Evolutionary conservation across 1,140 invertebrate genomes (phyloP).

Genomic region (Lanistes nyassanus): DNA sequence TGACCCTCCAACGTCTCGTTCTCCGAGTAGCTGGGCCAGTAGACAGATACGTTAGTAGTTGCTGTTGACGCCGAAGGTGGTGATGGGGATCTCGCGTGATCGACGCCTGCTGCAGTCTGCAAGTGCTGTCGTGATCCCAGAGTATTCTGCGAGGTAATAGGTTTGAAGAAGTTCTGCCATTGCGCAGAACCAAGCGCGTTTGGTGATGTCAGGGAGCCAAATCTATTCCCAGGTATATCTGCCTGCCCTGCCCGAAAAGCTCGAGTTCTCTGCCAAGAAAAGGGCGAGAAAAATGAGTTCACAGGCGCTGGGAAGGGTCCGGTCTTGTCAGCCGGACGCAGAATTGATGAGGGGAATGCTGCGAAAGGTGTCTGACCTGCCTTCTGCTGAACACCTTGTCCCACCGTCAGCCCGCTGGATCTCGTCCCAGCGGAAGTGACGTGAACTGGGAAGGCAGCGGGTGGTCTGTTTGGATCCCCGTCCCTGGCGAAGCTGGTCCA

Average conservation of each 20-base stretch:
- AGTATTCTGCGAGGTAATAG: not conserved
- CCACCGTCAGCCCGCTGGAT: not conserved
- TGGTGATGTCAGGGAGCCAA: too few relatives aligned
- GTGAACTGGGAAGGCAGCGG: not conserved
- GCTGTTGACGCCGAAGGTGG: not conserved
- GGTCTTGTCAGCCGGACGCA: not conserved
- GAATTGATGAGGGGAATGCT: not conserved
- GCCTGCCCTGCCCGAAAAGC: too few relatives aligned
- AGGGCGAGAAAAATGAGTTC: too few relatives aligned
- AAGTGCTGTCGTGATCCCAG: not conserved
- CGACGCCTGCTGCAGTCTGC: not conserved
- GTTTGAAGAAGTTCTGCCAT: too few relatives aligned
- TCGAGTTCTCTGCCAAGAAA: too few relatives aligned
- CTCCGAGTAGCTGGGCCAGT: slow-evolving; percentile 7
- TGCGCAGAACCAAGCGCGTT: too few relatives aligned
- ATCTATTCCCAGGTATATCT: too few relatives aligned
- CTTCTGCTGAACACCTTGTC: not conserved
- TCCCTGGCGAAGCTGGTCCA: slow-evolving; percentile 41
- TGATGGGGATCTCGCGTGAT: too few relatives aligned
- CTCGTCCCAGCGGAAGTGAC: not conserved
- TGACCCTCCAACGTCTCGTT: not conserved
- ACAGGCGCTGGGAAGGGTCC: not conserved
- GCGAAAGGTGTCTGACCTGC: not conserved
- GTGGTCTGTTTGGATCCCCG: slow-evolving; percentile 2
- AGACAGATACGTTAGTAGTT: not conserved